Evolutionary conservation across 2,888 invertebrate genomes (phyloP).

Genomic region (Entomobrya multifasciata): DNA sequence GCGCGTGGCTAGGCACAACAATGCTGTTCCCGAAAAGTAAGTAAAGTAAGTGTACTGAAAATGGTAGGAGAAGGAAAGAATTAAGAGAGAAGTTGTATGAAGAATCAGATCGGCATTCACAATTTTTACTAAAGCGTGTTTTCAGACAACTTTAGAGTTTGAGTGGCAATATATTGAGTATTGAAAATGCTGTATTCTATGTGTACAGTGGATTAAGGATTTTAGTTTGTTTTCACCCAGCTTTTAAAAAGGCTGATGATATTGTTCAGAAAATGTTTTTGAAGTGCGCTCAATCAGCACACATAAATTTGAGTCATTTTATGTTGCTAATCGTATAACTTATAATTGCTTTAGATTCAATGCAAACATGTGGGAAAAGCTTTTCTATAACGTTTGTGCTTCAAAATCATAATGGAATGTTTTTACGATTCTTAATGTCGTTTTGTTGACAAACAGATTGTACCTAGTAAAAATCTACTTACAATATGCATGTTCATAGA

Average conservation of each 20-base stretch:
- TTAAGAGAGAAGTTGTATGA: too few relatives aligned
- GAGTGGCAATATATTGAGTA: neutral
- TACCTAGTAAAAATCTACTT: too few relatives aligned
- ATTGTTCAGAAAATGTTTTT: neutral
- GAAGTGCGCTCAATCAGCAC: neutral
- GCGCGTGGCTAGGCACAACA: slow-evolving; percentile 48
- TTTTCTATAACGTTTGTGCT: too few relatives aligned
- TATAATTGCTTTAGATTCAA: slow-evolving; percentile 1
- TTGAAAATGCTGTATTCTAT: too few relatives aligned
- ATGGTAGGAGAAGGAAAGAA: neutral
- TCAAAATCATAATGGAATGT: neutral
- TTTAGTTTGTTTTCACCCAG: neutral
- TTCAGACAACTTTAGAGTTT: neutral
- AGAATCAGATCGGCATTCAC: slow-evolving; percentile 17
- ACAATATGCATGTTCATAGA: too few relatives aligned
- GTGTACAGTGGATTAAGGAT: too few relatives aligned
- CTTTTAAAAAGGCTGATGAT: neutral
- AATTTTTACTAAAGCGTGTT: neutral
- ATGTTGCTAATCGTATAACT: neutral
- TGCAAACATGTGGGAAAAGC: too few relatives aligned
- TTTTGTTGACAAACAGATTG: neutral
- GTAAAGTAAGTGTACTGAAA: neutral
- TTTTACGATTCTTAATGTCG: neutral
- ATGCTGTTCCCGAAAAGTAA: slow-evolving; percentile 8
- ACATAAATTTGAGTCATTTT: neutral